Percentiles rank a stretch among this genome's conserved stretches.
Evolutionary conservation across 2,888 invertebrate genomes (phyloP).

Genomic region (Dryococelus australis): DNA sequence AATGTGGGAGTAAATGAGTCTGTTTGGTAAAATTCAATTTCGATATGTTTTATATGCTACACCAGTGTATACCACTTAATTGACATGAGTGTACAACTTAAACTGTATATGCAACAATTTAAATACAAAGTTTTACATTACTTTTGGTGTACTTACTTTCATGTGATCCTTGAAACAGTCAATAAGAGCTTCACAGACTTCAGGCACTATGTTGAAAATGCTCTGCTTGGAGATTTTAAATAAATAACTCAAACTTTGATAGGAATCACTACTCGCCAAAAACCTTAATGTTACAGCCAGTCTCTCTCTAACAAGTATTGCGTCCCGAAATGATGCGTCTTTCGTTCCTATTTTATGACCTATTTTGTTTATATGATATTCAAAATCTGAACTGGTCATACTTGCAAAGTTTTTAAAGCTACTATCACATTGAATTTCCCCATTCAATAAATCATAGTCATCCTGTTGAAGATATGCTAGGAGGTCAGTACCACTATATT

Average conservation of each 20-base stretch:
- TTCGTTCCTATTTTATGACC: not conserved
- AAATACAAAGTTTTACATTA: not conserved
- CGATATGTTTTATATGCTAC: not conserved
- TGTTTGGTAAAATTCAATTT: not conserved
- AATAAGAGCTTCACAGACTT: no score
- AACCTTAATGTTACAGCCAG: not conserved
- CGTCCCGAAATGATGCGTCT: not conserved
- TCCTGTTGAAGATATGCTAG: not conserved
- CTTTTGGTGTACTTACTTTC: not conserved
- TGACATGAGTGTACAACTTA: not conserved
- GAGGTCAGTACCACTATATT: not conserved
- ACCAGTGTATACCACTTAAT: not conserved
- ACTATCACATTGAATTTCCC: not conserved
- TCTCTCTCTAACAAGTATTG: not conserved
- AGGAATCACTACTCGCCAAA: not conserved
- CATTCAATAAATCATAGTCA: not conserved
- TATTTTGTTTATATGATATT: not conserved
- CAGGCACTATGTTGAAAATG: not conserved
- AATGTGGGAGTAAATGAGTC: not conserved
- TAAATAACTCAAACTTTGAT: not conserved
- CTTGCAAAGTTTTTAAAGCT: conserved; percentile 4
- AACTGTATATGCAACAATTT: not conserved
- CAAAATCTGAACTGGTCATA: not conserved
- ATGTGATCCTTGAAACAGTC: not conserved
- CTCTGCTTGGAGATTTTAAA: not conserved